Percentiles rank a stretch among this genome's conserved stretches.
Conservation (phyloP, 2,888 invertebrate species). For the Embidobia sp. region DNA sequence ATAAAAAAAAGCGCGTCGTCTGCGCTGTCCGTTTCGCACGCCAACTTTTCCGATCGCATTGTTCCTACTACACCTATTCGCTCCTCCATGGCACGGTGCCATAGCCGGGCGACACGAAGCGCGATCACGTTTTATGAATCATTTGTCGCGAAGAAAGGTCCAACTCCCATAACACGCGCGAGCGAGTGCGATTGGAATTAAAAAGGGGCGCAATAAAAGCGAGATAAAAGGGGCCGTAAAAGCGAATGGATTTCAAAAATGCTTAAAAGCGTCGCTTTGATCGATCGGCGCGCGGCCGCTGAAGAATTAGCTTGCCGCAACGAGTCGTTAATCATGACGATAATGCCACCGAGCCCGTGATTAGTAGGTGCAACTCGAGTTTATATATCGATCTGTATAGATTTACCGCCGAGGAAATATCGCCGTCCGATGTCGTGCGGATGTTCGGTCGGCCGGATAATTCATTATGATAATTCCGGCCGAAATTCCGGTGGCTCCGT, state of each 20-base stretch:
- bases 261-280: constrained; percentile 20
- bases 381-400: constrained; percentile 57
- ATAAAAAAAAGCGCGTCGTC: too few relatives aligned
- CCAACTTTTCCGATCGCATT: constrained; percentile 20
- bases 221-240: not conserved
- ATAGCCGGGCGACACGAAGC: constrained; percentile 27
- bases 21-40: too few relatives aligned
- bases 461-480: constrained; percentile 40
- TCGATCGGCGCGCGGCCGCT: constrained; percentile 24
- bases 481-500: constrained; percentile 13
- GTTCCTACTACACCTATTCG: constrained; percentile 39
- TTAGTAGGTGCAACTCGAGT: constrained; percentile 41
- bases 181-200: constrained; percentile 30
- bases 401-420: constrained; percentile 55
- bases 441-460: constrained; percentile 27
- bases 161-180: constrained; percentile 50
- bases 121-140: constrained; percentile 62
- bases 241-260: constrained; percentile 10
- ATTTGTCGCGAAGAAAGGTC: constrained; percentile 42
- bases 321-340: constrained; percentile 49
- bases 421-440: constrained; percentile 33
- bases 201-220: not conserved
- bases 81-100: constrained; percentile 58
- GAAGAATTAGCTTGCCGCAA: constrained; percentile 52
- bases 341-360: constrained; percentile 45